phyloP scores from a whole-genome alignment of 2,888 invertebrate species.

The Trichogramma evanescens region DNA sequence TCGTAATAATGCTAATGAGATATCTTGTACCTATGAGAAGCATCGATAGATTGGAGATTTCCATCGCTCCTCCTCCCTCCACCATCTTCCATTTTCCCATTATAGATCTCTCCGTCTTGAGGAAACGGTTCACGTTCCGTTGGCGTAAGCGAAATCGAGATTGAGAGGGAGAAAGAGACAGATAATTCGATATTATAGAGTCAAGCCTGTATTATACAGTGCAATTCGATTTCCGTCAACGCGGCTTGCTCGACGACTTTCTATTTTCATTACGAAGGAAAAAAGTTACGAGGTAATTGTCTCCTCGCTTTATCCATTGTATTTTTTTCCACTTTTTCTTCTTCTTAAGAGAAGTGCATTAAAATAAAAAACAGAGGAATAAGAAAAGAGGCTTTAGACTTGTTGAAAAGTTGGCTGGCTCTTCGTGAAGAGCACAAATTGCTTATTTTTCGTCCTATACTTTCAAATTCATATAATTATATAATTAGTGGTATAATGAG shows the following conservation, averaged over 20 bases:
- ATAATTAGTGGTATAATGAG: slow-evolving; percentile 49
- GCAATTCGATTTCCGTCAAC: slow-evolving; percentile 16
- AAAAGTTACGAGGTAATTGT: slow-evolving; percentile 24
- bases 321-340: too few species aligned
- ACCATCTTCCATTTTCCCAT: slow-evolving; percentile 14
- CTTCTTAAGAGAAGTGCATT: too few species aligned
- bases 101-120: slow-evolving; percentile 5
- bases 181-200: slow-evolving; percentile 13
- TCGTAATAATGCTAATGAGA: slow-evolving; percentile 20
- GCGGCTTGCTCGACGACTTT: not conserved
- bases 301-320: slow-evolving; percentile 2
- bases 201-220: not conserved
- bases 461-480: slow-evolving; percentile 18
- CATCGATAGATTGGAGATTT: not conserved
- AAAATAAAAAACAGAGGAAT: too few species aligned
- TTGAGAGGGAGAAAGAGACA: too few species aligned
- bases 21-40: not conserved
- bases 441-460: not conserved
- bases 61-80: not conserved
- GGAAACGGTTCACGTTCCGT: not conserved
- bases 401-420: slow-evolving; percentile 9
- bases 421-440: too few species aligned
- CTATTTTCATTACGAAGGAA: slow-evolving; percentile 18
- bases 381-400: too few species aligned
- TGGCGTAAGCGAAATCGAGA: not conserved